Evolutionary conservation across 2,888 invertebrate genomes (phyloP).

Genomic region (Onthophagus sagittarius): DNA sequence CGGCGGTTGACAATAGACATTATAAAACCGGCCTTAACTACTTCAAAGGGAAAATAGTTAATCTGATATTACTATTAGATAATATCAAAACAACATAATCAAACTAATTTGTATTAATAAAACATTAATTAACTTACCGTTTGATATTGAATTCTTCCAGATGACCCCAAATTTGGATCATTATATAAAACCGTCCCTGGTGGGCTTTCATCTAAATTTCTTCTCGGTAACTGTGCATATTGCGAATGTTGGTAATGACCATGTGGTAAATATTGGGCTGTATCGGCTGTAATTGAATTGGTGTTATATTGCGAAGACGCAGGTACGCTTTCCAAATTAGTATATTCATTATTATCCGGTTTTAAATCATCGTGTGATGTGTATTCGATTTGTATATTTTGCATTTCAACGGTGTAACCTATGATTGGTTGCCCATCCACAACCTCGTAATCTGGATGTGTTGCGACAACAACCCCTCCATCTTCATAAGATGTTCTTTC

Average conservation of each 20-base stretch:
- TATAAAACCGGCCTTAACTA: too few relatives aligned
- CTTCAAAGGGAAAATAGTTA: too few relatives aligned
- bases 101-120: slow-evolving; percentile 3
- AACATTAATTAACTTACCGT: slow-evolving; percentile 13
- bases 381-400: slow-evolving; percentile 26
- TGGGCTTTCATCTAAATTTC: slow-evolving; percentile 47
- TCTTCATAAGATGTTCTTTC: slow-evolving; percentile 21
- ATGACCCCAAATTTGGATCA: slow-evolving; percentile 65
- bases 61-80: too few relatives aligned
- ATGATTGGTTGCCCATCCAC: slow-evolving; percentile 18
- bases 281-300: slow-evolving; percentile 29
- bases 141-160: slow-evolving; percentile 47
- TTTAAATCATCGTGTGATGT: slow-evolving; percentile 28
- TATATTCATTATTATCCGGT: slow-evolving; percentile 49
- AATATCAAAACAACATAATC: too few relatives aligned
- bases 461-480: slow-evolving; percentile 20
- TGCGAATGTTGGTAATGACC: slow-evolving; percentile 33
- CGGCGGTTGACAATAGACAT: too few relatives aligned
- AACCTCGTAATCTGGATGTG: slow-evolving; percentile 22
- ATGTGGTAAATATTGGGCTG: slow-evolving; percentile 38
- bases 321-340: slow-evolving; percentile 60
- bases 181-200: slow-evolving; percentile 58
- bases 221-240: slow-evolving; percentile 18
- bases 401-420: slow-evolving; percentile 16
- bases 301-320: slow-evolving; percentile 50